phyloP scores from a whole-genome alignment of 2,888 invertebrate species.

The Drepana falcataria region DNA sequence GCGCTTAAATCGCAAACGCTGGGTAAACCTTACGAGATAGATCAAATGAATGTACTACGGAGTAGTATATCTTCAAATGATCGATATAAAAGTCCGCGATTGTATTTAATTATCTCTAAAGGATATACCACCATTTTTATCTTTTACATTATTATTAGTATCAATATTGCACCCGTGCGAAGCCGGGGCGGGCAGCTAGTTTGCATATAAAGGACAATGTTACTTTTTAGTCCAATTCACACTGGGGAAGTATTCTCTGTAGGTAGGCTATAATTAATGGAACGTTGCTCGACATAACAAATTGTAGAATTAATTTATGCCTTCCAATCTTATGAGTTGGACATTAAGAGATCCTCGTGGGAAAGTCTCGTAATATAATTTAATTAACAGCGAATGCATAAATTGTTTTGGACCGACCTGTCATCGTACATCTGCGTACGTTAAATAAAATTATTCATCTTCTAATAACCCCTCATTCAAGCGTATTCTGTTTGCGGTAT shows the following conservation, averaged over 20 bases:
- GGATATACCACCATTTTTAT: no score
- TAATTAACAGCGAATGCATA: slow-evolving; percentile 52
- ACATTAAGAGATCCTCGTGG: slow-evolving; percentile 59
- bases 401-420: slow-evolving; percentile 34
- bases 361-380: slow-evolving; percentile 48
- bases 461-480: slow-evolving; percentile 1
- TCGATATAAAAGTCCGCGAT: no score
- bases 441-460: slow-evolving; percentile 11
- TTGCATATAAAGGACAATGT: slow-evolving; percentile 9
- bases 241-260: neutral
- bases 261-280: slow-evolving; percentile 19
- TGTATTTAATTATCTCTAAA: no score
- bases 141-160: no score
- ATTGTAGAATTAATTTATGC: slow-evolving; percentile 59
- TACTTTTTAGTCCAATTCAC: slow-evolving; percentile 10
- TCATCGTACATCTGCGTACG: slow-evolving; percentile 11
- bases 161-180: no score
- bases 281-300: slow-evolving; percentile 55
- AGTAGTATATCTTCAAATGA: no score
- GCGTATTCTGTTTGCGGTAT: neutral
- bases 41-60: no score
- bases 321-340: slow-evolving; percentile 57
- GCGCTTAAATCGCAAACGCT: no score
- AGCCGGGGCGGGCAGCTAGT: no score
- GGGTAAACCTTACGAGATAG: no score